Percentiles rank a stretch among this genome's conserved stretches.
phyloP scores from a whole-genome alignment of 2,113 vertebrate genomes.

The Micromys minutus region DNA sequence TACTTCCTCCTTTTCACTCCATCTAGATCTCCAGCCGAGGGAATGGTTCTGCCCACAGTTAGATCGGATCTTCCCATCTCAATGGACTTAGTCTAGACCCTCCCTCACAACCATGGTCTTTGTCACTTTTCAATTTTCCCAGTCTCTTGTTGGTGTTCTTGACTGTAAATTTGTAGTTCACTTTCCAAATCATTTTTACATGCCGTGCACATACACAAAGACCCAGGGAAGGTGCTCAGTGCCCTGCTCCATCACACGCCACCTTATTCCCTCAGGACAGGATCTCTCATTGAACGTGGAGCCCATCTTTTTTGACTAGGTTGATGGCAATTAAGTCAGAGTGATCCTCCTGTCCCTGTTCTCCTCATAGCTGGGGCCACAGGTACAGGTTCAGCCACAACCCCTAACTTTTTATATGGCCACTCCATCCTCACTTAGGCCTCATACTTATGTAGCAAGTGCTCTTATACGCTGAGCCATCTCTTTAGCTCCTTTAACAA shows the following conservation, averaged over 20 bases:
- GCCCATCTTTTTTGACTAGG: neutral
- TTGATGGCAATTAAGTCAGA: neutral
- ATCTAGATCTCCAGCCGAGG: neutral
- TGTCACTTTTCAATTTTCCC: neutral
- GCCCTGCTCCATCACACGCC: neutral
- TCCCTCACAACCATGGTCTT: neutral
- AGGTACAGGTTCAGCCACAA: neutral
- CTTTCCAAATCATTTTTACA: neutral
- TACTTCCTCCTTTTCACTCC: neutral
- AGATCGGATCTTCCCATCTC: neutral
- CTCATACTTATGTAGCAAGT: neutral
- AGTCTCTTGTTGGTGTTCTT: neutral
- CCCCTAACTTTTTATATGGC: neutral
- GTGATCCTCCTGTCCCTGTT: neutral
- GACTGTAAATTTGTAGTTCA: neutral
- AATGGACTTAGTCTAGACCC: neutral
- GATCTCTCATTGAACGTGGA: neutral
- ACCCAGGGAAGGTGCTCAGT: neutral
- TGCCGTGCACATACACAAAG: neutral
- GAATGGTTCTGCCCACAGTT: neutral
- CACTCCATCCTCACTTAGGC: neutral
- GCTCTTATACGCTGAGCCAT: neutral
- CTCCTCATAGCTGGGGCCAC: neutral
- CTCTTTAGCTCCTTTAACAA: neutral
- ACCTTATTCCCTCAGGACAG: neutral